Base-by-base conservation (phyloP, 2,113 vertebrate genomes). In the Pomatorhinus ruficollis region DNA sequence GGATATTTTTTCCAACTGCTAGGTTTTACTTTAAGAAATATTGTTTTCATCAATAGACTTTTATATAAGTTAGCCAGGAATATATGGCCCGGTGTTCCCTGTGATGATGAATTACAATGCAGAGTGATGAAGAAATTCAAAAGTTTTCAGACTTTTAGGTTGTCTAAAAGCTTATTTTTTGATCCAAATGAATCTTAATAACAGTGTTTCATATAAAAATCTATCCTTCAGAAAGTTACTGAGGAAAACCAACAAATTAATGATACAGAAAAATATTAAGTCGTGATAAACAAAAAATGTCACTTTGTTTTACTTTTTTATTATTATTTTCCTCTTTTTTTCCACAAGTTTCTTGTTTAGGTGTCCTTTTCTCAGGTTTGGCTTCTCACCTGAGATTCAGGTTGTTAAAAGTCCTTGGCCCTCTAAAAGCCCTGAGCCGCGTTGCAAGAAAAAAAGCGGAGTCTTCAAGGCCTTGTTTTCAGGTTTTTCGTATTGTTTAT, bases 91-190 rank as follows among this genome's bases (percentile, higher is more conserved):
- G 66, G 15, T 16, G 2, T 81, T 75, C 24, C 39, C 3, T 50
- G 9, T 11, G 9, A 60, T 56, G n/a, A 49, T 76, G 68, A 88
- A 83, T 53, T 80, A 33, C 15, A 31, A 3, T 72, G 37, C 44
- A 40, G 47, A 90, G 10, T 56, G 24, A 90, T 44, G 56, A 90
- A n/a, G 54, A 76, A 93, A 90, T 80, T 50, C 11, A 74, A 79
- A 85, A 27, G 6, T 69, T 82, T 93, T 90, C 45, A 92, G 45
- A 49, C 28, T 57, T 57, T 57, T 35, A 57, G 45, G 2, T 81
- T 78, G 21, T 35, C 17, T 57, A 21, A 83, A 76, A 69, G 18
- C 3, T 72, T 39, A 0, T 12, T 63, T 86, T 83, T 85, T 78
- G 8, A 44, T 69, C 23, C 18, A 83, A 74, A 33, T 59, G 27